phyloP scores from a whole-genome alignment of 64 coral and sea anemone genomes.

The Pocillopora verrucosa region DNA sequence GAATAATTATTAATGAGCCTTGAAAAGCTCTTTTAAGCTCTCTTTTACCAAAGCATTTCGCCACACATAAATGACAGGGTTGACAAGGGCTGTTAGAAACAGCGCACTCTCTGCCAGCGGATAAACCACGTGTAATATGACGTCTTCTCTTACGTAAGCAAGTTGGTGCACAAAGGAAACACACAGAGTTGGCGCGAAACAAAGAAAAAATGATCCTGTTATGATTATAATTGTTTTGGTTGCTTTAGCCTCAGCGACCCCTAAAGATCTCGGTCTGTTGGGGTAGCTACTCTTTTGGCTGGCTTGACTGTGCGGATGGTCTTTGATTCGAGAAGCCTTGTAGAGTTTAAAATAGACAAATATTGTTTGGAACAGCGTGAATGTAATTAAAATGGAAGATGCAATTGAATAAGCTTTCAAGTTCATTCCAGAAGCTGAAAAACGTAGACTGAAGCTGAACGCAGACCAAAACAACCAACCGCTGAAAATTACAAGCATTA shows the following conservation, averaged over 20 bases:
- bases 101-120: conserved; percentile 30
- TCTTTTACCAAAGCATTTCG: conserved; percentile 11
- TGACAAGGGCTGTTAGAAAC: conserved; percentile 28
- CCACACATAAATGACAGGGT: conserved; percentile 39
- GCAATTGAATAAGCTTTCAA: not conserved
- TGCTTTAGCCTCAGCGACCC: not conserved
- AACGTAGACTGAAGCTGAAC: conserved; percentile 1
- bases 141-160: conserved; percentile 3
- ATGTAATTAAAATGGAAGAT: conserved; percentile 13
- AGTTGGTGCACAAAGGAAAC: conserved; percentile 38
- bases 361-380: not conserved
- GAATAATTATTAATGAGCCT: not conserved
- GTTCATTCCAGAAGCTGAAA: conserved; percentile 4
- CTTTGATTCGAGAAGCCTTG: not conserved
- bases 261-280: not conserved
- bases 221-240: conserved; percentile 34
- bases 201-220: conserved; percentile 39
- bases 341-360: conserved; percentile 26
- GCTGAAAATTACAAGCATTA: not conserved
- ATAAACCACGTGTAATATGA: conserved; percentile 49
- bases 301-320: not conserved
- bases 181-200: conserved; percentile 39
- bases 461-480: not conserved
- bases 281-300: not conserved
- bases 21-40: not conserved